These are phyloP conservation scores for Bubo bubo DNA, from an alignment of 2,113 vertebrate genomes.

Conservation along the genomic window DNA sequence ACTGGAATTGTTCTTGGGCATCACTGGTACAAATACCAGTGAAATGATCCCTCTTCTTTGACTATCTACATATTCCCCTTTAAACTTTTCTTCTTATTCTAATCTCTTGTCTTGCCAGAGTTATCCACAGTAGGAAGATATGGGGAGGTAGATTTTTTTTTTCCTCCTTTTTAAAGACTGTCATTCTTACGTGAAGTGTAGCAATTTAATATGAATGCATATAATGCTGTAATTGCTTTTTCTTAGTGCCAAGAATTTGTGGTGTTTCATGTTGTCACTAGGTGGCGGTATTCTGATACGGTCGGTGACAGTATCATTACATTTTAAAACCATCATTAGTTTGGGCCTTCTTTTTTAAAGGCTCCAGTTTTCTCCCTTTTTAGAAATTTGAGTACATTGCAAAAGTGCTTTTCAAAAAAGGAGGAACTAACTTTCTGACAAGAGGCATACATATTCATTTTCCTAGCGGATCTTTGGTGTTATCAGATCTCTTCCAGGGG, in stretches of 20 bases:
- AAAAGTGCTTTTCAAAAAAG: neutral
- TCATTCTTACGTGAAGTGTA: rapidly evolving
- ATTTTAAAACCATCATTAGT: neutral
- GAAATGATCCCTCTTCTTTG: neutral
- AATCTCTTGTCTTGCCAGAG: neutral
- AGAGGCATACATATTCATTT: neutral
- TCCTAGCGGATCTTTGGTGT: neutral
- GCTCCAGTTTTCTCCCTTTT: neutral
- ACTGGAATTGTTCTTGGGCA: neutral
- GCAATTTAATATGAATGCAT: neutral
- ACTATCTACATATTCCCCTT: neutral
- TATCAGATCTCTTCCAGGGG: neutral
- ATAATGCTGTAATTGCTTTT: neutral
- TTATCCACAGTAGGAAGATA: neutral
- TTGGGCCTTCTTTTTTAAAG: neutral
- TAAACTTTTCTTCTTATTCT: neutral
- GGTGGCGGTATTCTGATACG: neutral
- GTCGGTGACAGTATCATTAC: neutral
- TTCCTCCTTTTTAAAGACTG: neutral
- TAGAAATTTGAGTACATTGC: neutral
- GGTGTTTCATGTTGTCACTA: neutral
- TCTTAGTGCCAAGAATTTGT: neutral
- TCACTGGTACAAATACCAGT: neutral
- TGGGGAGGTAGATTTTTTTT: neutral
- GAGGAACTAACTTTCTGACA: neutral